Evolutionary conservation across 2,113 vertebrate species (phyloP).

Genomic region (Lipophrys pholis): DNA sequence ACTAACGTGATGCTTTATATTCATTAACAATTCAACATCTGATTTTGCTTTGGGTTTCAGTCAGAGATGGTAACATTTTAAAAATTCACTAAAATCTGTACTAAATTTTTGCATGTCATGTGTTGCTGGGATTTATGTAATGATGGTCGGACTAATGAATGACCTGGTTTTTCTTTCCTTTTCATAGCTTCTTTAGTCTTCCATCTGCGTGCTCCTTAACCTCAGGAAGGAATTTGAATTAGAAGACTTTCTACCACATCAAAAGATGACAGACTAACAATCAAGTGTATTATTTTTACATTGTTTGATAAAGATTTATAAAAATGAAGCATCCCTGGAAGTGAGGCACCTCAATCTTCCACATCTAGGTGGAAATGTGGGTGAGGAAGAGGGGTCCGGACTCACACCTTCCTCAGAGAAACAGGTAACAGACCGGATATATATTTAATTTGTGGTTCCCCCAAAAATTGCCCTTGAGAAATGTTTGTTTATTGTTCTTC

Average conservation of each 20-base stretch:
- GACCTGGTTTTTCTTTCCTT: conserved; percentile 80
- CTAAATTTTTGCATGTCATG: neutral
- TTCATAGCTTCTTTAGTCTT: conserved; percentile 91
- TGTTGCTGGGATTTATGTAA: neutral
- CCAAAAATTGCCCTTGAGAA: too few relatives aligned
- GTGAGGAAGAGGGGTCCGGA: too few relatives aligned
- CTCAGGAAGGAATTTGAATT: conserved; percentile 89
- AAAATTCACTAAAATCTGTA: conserved; percentile 2
- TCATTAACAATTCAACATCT: conserved; percentile 8
- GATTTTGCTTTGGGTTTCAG: conserved; percentile 9
- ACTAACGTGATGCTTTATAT: conserved; percentile 6
- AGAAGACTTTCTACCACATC: conserved; percentile 84
- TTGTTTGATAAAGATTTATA: conserved; percentile 59
- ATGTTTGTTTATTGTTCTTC: too few relatives aligned
- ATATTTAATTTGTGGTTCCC: too few relatives aligned
- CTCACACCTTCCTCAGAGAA: too few relatives aligned
- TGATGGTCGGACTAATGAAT: conserved; percentile 49
- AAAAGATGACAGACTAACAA: conserved; percentile 67
- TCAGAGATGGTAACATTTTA: conserved; percentile 8
- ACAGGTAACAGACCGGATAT: too few relatives aligned
- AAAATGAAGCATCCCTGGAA: conserved; percentile 40
- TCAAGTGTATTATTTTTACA: conserved; percentile 69
- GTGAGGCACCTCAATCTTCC: conserved; percentile 55
- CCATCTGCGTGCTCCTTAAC: conserved; percentile 88
- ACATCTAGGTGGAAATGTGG: neutral